phyloP scores from a whole-genome alignment of 2,888 invertebrate species.

The Caenorhabditis sp. region DNA sequence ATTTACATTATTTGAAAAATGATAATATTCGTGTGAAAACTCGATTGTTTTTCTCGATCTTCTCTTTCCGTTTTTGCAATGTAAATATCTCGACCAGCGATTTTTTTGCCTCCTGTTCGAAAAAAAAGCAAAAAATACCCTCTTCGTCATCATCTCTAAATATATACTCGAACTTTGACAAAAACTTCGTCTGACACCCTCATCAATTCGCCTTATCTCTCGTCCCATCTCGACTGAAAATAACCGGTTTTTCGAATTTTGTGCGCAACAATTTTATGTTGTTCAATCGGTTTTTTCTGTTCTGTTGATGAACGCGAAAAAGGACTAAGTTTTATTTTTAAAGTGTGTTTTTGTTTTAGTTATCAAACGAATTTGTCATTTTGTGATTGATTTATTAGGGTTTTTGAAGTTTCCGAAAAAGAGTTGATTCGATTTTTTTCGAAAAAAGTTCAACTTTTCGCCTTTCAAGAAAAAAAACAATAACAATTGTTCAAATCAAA shows the following conservation, averaged over 20 bases:
- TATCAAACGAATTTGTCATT: no score
- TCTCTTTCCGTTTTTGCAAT: not conserved
- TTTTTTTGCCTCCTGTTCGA: not conserved
- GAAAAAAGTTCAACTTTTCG: no score
- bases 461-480: no score
- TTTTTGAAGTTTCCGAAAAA: no score
- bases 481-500: no score
- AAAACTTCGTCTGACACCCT: not conserved
- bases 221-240: constrained; percentile 1
- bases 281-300: not conserved
- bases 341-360: not conserved
- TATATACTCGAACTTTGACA: not conserved
- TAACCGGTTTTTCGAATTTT: constrained; percentile 6
- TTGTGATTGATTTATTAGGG: no score
- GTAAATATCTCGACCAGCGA: not conserved
- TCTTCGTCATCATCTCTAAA: not conserved
- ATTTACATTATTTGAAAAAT: not conserved
- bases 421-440: not conserved
- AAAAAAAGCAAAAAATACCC: not conserved
- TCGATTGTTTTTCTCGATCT: not conserved
- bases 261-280: not conserved
- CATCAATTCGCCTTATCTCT: not conserved
- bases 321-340: not conserved
- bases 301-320: not conserved
- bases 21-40: not conserved